A percentile compares a stretch with the other conserved stretches of the same genome.
Conservation (phyloP, 2,888 invertebrate genomes). For the Hanleya hanleyi region DNA sequence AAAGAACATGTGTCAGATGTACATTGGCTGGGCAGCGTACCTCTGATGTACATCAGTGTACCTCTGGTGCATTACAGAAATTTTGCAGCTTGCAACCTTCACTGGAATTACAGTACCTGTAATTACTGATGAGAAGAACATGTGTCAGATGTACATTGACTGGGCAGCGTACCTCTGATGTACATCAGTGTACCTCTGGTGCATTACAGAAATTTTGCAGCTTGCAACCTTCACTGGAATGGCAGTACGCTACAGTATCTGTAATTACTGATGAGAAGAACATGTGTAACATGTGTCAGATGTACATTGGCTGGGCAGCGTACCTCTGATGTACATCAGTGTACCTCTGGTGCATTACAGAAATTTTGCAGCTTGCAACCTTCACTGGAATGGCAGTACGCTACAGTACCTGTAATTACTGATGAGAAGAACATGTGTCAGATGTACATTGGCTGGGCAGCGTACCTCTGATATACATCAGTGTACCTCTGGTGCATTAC, state of each 20-base stretch:
- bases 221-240: too few relatives aligned
- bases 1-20: constrained; percentile 95
- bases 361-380: too few relatives aligned
- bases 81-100: too few relatives aligned
- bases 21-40: constrained; percentile 95
- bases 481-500: too few relatives aligned
- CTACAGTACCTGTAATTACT: too few relatives aligned
- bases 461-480: constrained; percentile 79
- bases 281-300: constrained; percentile 94
- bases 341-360: too few relatives aligned
- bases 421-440: constrained; percentile 90
- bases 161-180: constrained; percentile 90
- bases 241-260: too few relatives aligned
- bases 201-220: too few relatives aligned
- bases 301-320: constrained; percentile 98
- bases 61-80: too few relatives aligned
- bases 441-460: constrained; percentile 98
- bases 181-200: neutral
- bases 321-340: constrained; percentile 77
- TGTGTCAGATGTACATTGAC: constrained; percentile 97
- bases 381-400: too few relatives aligned
- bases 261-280: constrained; percentile 86
- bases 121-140: constrained; percentile 88
- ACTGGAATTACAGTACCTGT: too few relatives aligned
- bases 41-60: constrained; percentile 74